Conservation (phyloP, 2,888 invertebrate species). For the Pseudoips prasinana region DNA sequence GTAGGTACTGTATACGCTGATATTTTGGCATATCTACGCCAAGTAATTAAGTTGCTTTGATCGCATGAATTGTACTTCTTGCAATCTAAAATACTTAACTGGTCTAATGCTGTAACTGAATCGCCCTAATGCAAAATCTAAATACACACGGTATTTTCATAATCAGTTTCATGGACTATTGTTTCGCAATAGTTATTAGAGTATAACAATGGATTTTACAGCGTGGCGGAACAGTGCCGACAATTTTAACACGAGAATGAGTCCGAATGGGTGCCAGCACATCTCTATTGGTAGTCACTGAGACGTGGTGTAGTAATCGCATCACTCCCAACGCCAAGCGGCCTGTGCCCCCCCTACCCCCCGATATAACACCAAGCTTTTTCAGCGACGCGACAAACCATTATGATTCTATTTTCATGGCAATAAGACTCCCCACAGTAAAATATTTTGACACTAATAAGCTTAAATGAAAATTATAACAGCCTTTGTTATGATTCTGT, state of each 20-base stretch:
- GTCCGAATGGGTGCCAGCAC: slow-evolving; percentile 60
- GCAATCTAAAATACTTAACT: too few relatives aligned
- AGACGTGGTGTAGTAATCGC: slow-evolving; percentile 86
- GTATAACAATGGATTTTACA: slow-evolving; percentile 75
- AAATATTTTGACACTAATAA: slow-evolving; percentile 59
- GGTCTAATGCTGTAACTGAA: too few relatives aligned
- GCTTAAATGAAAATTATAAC: slow-evolving; percentile 50
- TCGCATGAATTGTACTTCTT: too few relatives aligned
- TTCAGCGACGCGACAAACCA: slow-evolving; percentile 75
- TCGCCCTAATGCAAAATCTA: too few relatives aligned
- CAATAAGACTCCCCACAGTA: slow-evolving; percentile 51
- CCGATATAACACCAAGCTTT: slow-evolving; percentile 51
- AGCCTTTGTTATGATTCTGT: slow-evolving; percentile 31
- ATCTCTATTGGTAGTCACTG: slow-evolving; percentile 82
- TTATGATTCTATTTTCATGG: slow-evolving; percentile 76
- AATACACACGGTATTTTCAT: too few relatives aligned
- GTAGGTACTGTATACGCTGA: too few relatives aligned
- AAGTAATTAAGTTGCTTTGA: too few relatives aligned
- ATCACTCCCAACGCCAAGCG: slow-evolving; percentile 73
- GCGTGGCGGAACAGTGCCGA: slow-evolving; percentile 69
- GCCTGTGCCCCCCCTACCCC: slow-evolving; percentile 27
- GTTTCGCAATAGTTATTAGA: slow-evolving; percentile 77
- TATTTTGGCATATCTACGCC: too few relatives aligned
- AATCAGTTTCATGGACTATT: slow-evolving; percentile 68
- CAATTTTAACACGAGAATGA: slow-evolving; percentile 76